Evolutionary conservation across 2,113 vertebrate species (phyloP).

Genomic region (Halcyon senegalensis): DNA sequence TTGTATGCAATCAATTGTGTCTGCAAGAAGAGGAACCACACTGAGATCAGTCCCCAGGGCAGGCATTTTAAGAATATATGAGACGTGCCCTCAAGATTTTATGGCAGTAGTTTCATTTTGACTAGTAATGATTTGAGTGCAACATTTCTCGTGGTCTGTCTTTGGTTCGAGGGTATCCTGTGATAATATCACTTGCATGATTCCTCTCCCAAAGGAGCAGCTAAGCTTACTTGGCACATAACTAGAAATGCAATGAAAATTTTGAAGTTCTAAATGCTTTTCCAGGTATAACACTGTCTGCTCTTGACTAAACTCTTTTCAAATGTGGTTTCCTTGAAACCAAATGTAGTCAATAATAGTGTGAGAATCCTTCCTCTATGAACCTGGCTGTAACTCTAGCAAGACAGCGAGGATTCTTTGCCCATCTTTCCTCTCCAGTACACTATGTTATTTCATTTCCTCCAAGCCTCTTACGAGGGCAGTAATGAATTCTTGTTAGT

Average conservation of each 20-base stretch:
- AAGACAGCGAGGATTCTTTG: background rate
- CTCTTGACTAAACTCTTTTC: background rate
- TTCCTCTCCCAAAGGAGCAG: background rate
- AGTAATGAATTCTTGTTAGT: conserved; percentile 70
- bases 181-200: background rate
- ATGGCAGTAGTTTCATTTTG: background rate
- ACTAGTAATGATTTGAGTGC: background rate
- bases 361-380: background rate
- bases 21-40: background rate
- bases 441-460: background rate
- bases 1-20: background rate
- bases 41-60: background rate
- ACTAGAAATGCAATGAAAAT: background rate
- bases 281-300: background rate
- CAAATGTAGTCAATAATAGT: background rate
- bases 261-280: background rate
- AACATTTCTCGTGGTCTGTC: background rate
- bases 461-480: conserved; percentile 28
- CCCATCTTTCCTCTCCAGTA: background rate
- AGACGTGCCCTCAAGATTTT: conserved; percentile 7
- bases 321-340: background rate
- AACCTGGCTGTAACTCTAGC: background rate
- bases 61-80: conserved; percentile 1
- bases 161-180: background rate
- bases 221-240: background rate